Conservation (phyloP, 2,797 vertebrate genomes). For the Staurois parvus region DNA sequence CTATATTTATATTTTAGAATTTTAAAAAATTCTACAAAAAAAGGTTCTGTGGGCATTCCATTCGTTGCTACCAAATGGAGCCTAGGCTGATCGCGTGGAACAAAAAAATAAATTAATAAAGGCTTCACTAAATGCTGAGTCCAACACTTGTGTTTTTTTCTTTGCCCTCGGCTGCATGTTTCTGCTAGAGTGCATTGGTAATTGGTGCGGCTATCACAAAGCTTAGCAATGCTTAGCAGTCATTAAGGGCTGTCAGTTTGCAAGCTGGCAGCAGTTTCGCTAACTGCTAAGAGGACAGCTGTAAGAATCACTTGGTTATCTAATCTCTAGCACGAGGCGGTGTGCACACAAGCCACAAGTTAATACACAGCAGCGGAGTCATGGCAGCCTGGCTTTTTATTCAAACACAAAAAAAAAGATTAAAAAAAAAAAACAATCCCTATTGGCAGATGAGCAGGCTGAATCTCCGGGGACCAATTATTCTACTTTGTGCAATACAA, state of each 20-base stretch:
- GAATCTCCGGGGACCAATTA: constrained; percentile 79
- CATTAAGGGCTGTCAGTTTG: not conserved
- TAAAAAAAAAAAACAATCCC: constrained; percentile 64
- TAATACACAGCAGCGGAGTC: constrained; percentile 63
- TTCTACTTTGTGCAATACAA: constrained; percentile 64
- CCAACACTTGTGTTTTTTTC: accelerated
- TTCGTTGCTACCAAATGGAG: too few relatives aligned
- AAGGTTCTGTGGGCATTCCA: too few relatives aligned
- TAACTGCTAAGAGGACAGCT: constrained; percentile 41
- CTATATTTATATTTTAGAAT: too few relatives aligned
- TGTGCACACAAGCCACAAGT: not conserved
- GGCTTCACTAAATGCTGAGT: too few relatives aligned
- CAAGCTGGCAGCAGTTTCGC: not conserved
- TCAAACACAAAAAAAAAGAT: constrained; percentile 38
- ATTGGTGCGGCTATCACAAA: not conserved
- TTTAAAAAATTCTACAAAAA: too few relatives aligned
- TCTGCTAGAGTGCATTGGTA: not conserved
- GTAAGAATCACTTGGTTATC: not conserved
- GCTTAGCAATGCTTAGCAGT: not conserved
- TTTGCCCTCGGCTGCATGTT: not conserved
- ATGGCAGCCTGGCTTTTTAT: constrained; percentile 68
- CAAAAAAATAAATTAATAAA: too few relatives aligned
- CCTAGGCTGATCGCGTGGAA: too few relatives aligned
- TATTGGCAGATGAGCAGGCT: constrained; percentile 72
- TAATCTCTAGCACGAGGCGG: constrained; percentile 23